Percentiles rank a stretch among this genome's conserved stretches.
Conservation (phyloP, 2,113 vertebrate genomes). For the Scomber colias region DNA sequence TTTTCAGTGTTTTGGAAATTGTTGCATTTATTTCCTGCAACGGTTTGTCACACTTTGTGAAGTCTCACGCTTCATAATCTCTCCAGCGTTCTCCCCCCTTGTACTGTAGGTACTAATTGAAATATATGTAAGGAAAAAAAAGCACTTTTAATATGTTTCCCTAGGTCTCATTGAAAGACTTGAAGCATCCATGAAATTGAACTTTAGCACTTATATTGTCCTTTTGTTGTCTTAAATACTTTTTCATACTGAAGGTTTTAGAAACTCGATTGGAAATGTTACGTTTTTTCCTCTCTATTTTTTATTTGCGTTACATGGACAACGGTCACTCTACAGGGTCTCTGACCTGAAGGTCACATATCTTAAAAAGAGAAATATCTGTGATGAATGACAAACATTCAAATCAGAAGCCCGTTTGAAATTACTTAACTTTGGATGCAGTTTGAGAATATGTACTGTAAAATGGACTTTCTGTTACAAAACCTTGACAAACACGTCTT, state of each 20-base stretch:
- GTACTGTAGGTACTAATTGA: constrained; percentile 67
- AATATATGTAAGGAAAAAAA: constrained; percentile 61
- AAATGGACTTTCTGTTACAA: constrained; percentile 75
- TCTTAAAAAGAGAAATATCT: constrained; percentile 39
- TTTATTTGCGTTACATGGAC: constrained; percentile 48
- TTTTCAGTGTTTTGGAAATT: constrained; percentile 67
- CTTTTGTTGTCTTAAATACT: constrained; percentile 70
- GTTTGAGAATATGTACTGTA: constrained; percentile 76
- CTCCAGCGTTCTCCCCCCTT: background rate
- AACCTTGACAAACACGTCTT: background rate
- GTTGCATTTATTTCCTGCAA: constrained; percentile 66
- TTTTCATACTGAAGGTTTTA: constrained; percentile 56
- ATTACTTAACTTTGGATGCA: constrained; percentile 52
- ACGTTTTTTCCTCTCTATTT: constrained; percentile 38
- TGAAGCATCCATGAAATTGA: constrained; percentile 75
- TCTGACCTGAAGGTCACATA: constrained; percentile 39
- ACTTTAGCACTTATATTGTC: constrained; percentile 82
- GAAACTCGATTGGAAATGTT: constrained; percentile 63
- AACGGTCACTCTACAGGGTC: constrained; percentile 46
- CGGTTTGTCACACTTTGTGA: constrained; percentile 38
- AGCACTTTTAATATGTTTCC: constrained; percentile 84
- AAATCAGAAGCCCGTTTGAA: constrained; percentile 47
- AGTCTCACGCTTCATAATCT: constrained; percentile 39
- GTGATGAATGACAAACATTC: constrained; percentile 42
- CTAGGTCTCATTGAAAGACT: constrained; percentile 73